Base-by-base conservation (phyloP, 2,888 invertebrate species). In the Ctenicera cuprea region DNA sequence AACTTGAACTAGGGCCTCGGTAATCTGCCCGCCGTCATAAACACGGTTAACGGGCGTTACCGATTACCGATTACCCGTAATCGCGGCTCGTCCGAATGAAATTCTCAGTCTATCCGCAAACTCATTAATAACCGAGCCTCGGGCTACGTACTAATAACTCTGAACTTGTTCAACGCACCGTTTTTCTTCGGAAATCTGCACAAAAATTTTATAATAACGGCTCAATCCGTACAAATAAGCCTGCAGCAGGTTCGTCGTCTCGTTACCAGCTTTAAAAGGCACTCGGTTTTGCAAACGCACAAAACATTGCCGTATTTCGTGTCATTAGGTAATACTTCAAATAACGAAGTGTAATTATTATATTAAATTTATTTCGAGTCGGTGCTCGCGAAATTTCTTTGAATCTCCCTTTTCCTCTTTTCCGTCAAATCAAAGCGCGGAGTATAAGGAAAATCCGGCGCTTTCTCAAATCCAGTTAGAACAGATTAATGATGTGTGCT, bases 401-500 rank as follows among this genome's bases (percentile, higher is more conserved):
- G 65, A 63, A 20, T 68, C 52, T 54, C 59, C 48, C 63, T 64
- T 69, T 26, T 43, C 26, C 45, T 62, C 38, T 26, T 54, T 26
- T 7, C 38, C 45, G 30, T 33, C 52, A 64, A 71, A 74, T 71
- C 66, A 64, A 52, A 61, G 73, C 57, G 38, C 57, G 33, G 33
- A 43, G 38, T 48, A 54, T 45, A 48, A 61, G 59, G 22, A 67
- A 62, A 72, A 68, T 68, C 26, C 68, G 48, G 50, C 59, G 61
- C 59, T 70, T 74, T 65, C 64, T 59, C 50, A 68, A 80, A 80
- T 79, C 77, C 81, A 76, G 78, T 76, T 79, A 79, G 80, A 79
- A 79, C 77, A 81, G 80, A 82, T 82, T 81, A 81, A 80, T 79
- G 82, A 81, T 80, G 81, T 81, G 80, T 81, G 80, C 79, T 79